These are phyloP conservation scores for Schizopygopsis malacanthus DNA, from an alignment of 2,797 vertebrate species.

Conservation along the genomic window DNA sequence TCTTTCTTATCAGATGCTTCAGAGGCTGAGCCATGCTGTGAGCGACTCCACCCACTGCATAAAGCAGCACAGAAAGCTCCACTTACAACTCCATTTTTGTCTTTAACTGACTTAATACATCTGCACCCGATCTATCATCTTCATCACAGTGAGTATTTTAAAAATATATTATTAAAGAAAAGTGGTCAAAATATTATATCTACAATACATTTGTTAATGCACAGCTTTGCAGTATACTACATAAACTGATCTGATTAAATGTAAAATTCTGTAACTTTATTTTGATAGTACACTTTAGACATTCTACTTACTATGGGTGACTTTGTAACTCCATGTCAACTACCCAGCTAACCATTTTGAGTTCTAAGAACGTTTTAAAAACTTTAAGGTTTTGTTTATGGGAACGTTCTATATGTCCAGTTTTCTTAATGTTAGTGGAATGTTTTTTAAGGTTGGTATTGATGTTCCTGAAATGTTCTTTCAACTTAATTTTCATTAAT, in stretches of 20 bases:
- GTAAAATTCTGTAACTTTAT: background rate
- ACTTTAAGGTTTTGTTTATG: too few species aligned
- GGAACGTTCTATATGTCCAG: too few species aligned
- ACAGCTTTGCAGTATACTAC: background rate
- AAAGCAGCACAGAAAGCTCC: conserved; percentile 1
- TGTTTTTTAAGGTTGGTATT: too few species aligned
- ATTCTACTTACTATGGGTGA: background rate
- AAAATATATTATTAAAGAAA: background rate
- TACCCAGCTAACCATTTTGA: background rate
- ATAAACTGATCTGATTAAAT: background rate
- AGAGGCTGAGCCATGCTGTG: background rate
- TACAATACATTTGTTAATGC: background rate
- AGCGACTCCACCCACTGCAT: conserved; percentile 16
- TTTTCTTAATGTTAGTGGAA: too few species aligned
- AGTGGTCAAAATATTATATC: background rate
- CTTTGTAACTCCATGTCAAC: background rate
- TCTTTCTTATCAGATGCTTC: conserved; percentile 24
- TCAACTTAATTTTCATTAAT: too few species aligned
- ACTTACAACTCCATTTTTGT: background rate
- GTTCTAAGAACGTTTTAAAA: too few species aligned
- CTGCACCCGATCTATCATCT: conserved; percentile 18
- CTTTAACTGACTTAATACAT: background rate
- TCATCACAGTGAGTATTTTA: conserved; percentile 47
- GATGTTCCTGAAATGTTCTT: too few species aligned
- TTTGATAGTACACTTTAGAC: background rate